Base-by-base conservation (phyloP, 2,113 vertebrate genomes). In the Peromyscus leucopus region DNA sequence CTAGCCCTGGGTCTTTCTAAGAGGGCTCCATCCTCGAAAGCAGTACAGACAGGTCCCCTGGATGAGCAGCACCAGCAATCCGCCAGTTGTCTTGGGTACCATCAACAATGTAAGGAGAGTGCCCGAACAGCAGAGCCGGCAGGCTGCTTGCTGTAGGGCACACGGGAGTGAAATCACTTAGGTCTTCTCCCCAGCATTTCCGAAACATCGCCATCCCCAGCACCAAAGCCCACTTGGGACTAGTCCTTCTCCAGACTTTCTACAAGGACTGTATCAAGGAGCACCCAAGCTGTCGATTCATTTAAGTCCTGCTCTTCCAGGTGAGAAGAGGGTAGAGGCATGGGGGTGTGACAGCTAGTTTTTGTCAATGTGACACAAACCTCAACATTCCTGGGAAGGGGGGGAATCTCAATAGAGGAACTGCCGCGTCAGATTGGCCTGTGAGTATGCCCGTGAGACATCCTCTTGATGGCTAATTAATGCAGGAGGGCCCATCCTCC, bases 131-230 rank as follows among this genome's bases (percentile, higher is more conserved):
- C 48, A 71, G 46, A 55, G 67, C 7, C 0, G 19, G n/a, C 36
- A 21, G n/a, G 33, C 65, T 9, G 3, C 22, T 28, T 9, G 3
- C 22, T 28, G 21, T 36, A 57, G 0, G 0, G 26, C 28, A 69
- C n/a, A 61, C 8, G 7, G 31, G 69, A 71, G 21, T 80, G 69
- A 28, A 26, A 71, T n/a, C 36, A 12, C 16, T 10, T 59, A 75
- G 3, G 46, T 36, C 10, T 92, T 28, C 36, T 92, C 9, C 69
- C n/a, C 7, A 0, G 17, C 69, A 33, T 33, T 48, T 48, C 15
- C 5, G 11, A 93, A 48, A 59, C 33, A 21, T 65, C 67, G 4
- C 12, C 24, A 26, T 55, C 51, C 31, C 57, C 57, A 90, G 75
- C 75, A 33, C 42, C 63, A 76, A 80, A 31, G 78, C 22, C 33